Percentiles rank a stretch among this genome's conserved stretches.
phyloP scores from a whole-genome alignment of 1,140 invertebrate species.

The Lasioglossum baleicum region DNA sequence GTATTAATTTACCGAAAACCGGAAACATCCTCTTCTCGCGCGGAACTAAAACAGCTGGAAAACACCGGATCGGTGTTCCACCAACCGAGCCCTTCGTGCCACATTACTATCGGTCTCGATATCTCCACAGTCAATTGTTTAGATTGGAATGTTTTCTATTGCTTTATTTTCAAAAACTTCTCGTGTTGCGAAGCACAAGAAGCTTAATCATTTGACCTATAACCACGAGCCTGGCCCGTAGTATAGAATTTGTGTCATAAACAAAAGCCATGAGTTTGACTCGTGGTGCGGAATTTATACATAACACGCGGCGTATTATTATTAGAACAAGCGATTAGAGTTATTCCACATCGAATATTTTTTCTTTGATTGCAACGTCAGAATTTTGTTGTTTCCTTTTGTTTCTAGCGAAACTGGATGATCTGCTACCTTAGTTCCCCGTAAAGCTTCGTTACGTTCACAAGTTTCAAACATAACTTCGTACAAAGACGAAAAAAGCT shows the following conservation, averaged over 20 bases:
- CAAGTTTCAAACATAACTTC: conserved; percentile 32
- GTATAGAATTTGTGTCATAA: conserved; percentile 1
- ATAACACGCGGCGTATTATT: conserved; percentile 15
- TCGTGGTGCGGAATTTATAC: conserved; percentile 16
- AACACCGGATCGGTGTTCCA: no score
- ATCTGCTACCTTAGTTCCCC: conserved; percentile 4
- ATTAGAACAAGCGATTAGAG: conserved; percentile 6
- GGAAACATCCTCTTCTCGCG: no score
- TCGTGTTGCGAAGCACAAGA: no score
- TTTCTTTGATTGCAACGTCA: conserved; percentile 8
- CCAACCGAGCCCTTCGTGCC: no score
- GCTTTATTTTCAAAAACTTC: no score
- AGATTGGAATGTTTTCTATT: no score
- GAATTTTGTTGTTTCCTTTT: conserved; percentile 14
- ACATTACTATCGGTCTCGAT: no score
- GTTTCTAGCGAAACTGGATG: conserved; percentile 1
- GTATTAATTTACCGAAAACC: no score
- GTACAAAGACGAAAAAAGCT: conserved; percentile 26
- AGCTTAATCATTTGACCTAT: no score
- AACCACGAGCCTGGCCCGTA: neutral
- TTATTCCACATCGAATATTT: conserved; percentile 5
- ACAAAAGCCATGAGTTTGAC: neutral
- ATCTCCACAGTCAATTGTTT: no score
- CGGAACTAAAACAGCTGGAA: no score
- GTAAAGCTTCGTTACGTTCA: conserved; percentile 44